Percentiles rank a stretch among this genome's conserved stretches.
Evolutionary conservation across 2,113 vertebrate species (phyloP).

Genomic region (Tiliqua scincoides): DNA sequence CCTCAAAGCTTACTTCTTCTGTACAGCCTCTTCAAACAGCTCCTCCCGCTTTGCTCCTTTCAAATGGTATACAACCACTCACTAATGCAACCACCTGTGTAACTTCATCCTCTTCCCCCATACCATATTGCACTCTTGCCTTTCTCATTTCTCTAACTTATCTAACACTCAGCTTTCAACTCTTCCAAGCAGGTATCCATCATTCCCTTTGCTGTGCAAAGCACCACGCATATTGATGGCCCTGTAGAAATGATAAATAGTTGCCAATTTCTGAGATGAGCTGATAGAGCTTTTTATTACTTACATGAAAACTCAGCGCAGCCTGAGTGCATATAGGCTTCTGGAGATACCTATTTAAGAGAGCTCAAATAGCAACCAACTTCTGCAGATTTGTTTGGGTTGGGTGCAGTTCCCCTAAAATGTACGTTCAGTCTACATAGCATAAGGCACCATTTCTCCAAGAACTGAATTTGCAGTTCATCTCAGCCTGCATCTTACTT

Average conservation of each 20-base stretch:
- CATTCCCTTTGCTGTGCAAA: neutral
- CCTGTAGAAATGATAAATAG: neutral
- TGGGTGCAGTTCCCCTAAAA: neutral
- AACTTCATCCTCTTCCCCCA: neutral
- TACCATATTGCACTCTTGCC: neutral
- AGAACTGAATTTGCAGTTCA: neutral
- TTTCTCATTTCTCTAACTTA: neutral
- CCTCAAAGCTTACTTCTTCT: neutral
- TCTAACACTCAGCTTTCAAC: neutral
- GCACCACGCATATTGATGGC: neutral
- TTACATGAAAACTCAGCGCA: neutral
- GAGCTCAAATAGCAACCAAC: neutral
- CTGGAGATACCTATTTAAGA: neutral
- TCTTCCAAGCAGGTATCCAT: neutral
- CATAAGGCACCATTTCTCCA: neutral
- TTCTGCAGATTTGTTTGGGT: neutral
- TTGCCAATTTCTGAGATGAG: neutral
- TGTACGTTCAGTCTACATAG: neutral
- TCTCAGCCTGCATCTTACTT: slow-evolving; percentile 5
- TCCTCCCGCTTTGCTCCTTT: neutral
- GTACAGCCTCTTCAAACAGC: too few relatives aligned
- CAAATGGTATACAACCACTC: neutral
- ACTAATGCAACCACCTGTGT: neutral
- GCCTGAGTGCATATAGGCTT: neutral
- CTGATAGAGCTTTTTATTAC: neutral